Percentiles rank a stretch among this genome's conserved stretches.
These are phyloP conservation scores for Nowickia ferox DNA, from an alignment of 2,888 invertebrate species.

Conservation along the genomic window DNA sequence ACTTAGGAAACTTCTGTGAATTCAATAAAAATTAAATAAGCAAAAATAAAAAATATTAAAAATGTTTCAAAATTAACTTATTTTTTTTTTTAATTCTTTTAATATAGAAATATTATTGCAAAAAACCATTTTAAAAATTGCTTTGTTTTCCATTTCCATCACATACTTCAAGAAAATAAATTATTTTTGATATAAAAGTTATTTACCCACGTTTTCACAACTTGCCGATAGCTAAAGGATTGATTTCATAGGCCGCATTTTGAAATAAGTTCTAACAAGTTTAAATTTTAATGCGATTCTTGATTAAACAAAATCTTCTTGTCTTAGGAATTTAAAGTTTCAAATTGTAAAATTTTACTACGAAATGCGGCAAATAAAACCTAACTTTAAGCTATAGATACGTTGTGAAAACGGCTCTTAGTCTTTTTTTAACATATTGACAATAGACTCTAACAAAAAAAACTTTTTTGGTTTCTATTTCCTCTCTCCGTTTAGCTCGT, in stretches of 20 bases:
- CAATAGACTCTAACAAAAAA: too few relatives aligned
- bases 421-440: too few relatives aligned
- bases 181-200: not conserved
- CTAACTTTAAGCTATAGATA: too few relatives aligned
- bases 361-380: too few relatives aligned
- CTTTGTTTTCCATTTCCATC: not conserved
- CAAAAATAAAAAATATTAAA: too few relatives aligned
- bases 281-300: not conserved
- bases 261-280: too few relatives aligned
- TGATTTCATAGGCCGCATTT: too few relatives aligned
- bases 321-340: not conserved
- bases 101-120: not conserved
- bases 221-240: too few relatives aligned
- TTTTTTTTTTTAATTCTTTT: not conserved
- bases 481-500: conserved; percentile 10
- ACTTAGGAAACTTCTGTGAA: too few relatives aligned
- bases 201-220: not conserved
- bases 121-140: not conserved
- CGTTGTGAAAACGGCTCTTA: conserved; percentile 2
- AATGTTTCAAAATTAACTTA: too few relatives aligned
- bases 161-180: not conserved
- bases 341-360: too few relatives aligned
- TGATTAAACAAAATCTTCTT: not conserved
- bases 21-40: too few relatives aligned
- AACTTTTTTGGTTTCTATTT: conserved; percentile 9